Conservation (phyloP, 2,888 invertebrate species). For the Spisula solida region DNA sequence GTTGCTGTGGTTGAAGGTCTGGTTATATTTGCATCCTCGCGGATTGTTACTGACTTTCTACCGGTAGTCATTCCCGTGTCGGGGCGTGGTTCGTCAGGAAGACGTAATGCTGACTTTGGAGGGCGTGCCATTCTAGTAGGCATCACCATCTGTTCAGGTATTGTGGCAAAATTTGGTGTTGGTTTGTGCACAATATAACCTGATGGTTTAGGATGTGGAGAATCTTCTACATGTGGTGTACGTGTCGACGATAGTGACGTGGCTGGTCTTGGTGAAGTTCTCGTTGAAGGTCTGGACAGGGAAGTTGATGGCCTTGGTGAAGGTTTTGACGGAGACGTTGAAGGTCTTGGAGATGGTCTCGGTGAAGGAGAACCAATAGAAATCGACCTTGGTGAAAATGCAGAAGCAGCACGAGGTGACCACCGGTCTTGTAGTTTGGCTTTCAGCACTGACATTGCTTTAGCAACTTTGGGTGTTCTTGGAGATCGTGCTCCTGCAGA, state of each 20-base stretch:
- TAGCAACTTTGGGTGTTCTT: constrained; percentile 13
- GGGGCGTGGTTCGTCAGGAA: constrained; percentile 30
- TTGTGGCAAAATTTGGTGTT: neutral
- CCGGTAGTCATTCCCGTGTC: constrained; percentile 40
- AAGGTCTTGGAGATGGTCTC: neutral
- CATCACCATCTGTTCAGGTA: constrained; percentile 12
- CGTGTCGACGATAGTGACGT: constrained; percentile 19
- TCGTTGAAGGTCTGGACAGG: no score
- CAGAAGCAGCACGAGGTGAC: constrained; percentile 32
- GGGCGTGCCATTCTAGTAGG: constrained; percentile 27
- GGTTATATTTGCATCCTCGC: constrained; percentile 47
- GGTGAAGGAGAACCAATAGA: neutral
- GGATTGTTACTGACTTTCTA: constrained; percentile 59
- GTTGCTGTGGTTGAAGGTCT: constrained; percentile 51
- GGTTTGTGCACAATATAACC: constrained; percentile 50
- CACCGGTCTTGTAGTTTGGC: constrained; percentile 26
- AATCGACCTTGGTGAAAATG: constrained; percentile 2
- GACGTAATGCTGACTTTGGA: constrained; percentile 45
- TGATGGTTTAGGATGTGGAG: constrained; percentile 58
- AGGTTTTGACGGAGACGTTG: neutral
- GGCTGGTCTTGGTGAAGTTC: neutral
- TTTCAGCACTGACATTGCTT: constrained; percentile 9
- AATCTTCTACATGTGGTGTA: constrained; percentile 41
- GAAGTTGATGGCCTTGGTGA: no score
- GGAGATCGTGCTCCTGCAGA: constrained; percentile 21